A percentile compares a stretch with the other conserved stretches of the same genome.
Conservation (phyloP, 35 echinoderm and acorn worm genomes). For the Anneissia japonica region DNA sequence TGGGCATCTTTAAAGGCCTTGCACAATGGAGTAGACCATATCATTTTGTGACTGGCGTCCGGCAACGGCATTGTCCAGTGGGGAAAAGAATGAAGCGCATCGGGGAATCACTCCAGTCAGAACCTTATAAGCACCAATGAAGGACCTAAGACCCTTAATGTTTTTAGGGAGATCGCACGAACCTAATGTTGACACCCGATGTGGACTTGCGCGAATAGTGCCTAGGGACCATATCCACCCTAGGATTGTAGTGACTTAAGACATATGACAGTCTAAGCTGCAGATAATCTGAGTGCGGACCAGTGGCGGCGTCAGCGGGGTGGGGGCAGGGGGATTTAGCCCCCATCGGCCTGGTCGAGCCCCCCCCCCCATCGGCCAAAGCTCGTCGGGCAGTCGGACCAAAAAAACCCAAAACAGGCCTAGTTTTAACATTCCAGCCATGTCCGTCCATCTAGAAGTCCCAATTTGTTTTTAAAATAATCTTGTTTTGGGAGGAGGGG, state of each 20-base stretch:
- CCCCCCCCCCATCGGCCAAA: too few relatives aligned
- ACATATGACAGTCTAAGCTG: background rate
- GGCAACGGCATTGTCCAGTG: slow-evolving; percentile 32
- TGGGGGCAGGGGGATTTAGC: too few relatives aligned
- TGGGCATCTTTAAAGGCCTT: slow-evolving; percentile 9
- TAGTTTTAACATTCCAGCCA: too few relatives aligned
- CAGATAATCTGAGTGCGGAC: background rate
- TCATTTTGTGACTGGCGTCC: slow-evolving; percentile 29
- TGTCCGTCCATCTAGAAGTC: too few relatives aligned
- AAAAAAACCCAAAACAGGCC: too few relatives aligned
- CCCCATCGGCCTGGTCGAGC: too few relatives aligned
- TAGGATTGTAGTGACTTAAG: background rate
- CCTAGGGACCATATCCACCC: background rate
- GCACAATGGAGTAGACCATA: background rate
- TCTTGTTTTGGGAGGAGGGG: too few relatives aligned
- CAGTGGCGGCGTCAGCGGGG: background rate
- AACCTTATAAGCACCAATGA: slow-evolving; percentile 43
- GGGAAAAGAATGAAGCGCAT: background rate
- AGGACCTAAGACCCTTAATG: slow-evolving; percentile 27
- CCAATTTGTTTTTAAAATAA: too few relatives aligned
- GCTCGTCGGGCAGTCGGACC: too few relatives aligned
- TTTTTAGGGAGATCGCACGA: background rate
- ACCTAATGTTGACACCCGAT: slow-evolving; percentile 3
- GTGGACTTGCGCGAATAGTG: slow-evolving; percentile 31
- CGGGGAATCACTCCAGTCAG: slow-evolving; percentile 14